Conservation (phyloP, 1,140 invertebrate species). For the Lasioglossum baleicum region DNA sequence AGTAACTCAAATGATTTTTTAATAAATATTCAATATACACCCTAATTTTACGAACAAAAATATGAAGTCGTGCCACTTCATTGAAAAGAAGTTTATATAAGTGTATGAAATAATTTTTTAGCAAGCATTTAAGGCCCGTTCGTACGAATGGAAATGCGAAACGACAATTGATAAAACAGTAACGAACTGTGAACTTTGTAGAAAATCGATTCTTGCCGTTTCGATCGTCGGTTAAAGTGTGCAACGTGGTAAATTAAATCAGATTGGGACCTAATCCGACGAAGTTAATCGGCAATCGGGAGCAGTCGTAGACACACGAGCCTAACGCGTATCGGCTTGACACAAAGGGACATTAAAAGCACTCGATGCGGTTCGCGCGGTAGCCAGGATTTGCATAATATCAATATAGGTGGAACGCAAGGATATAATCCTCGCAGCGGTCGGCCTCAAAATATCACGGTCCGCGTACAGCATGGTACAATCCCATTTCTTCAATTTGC, state of each 20-base stretch:
- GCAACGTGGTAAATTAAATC: neutral
- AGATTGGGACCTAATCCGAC: conserved; percentile 8
- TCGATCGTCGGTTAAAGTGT: neutral
- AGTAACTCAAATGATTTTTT: too few relatives aligned
- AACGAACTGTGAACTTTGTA: too few relatives aligned
- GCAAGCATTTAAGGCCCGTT: too few relatives aligned
- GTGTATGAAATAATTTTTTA: too few relatives aligned
- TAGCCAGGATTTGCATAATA: conserved; percentile 60
- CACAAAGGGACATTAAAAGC: conserved; percentile 55
- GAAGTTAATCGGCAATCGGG: conserved; percentile 26
- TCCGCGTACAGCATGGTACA: conserved; percentile 54
- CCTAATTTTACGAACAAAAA: too few relatives aligned
- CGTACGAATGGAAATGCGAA: too few relatives aligned
- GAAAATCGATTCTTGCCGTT: too few relatives aligned
- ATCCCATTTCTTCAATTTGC: conserved; percentile 70
- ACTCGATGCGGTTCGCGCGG: conserved; percentile 30
- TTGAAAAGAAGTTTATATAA: too few relatives aligned
- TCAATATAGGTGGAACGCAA: conserved; percentile 55
- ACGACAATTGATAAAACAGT: too few relatives aligned
- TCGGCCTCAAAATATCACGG: conserved; percentile 59
- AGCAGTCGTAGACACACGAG: conserved; percentile 14
- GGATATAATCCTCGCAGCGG: conserved; percentile 59
- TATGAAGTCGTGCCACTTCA: too few relatives aligned
- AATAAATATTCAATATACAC: too few relatives aligned
- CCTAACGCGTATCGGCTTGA: conserved; percentile 11